Conservation (phyloP, 2,113 vertebrate species). For the Craseonycteris thonglongyai region DNA sequence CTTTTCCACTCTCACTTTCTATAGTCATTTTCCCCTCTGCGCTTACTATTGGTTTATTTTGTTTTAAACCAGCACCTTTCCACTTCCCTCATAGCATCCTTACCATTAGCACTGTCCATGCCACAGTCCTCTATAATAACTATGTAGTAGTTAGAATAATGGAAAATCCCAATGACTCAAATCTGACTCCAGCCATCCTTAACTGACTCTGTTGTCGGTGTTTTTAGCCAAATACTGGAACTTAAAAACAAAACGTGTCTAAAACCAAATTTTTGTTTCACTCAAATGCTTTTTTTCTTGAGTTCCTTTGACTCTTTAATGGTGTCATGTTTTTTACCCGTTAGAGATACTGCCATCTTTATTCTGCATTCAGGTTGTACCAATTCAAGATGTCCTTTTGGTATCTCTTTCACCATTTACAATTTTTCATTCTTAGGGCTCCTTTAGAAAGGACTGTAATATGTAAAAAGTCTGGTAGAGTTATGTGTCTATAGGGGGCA, state of each 20-base stretch:
- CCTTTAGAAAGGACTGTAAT: not conserved
- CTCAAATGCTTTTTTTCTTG: not conserved
- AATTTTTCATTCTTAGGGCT: not conserved
- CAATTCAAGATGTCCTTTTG: not conserved
- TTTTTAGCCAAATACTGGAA: not conserved
- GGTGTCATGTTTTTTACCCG: not conserved
- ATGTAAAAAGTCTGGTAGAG: not conserved
- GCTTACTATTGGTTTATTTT: not conserved
- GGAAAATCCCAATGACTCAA: not conserved
- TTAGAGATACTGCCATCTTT: not conserved
- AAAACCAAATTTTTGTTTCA: not conserved
- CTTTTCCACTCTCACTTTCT: not conserved
- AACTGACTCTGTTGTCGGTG: not conserved
- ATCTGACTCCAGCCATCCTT: not conserved
- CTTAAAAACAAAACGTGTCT: not conserved
- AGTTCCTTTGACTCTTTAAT: not conserved
- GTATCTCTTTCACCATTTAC: not conserved
- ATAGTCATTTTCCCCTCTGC: not conserved
- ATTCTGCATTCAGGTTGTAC: not conserved
- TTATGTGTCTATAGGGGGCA: not conserved
- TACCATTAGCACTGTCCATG: accelerated
- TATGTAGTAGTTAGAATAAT: not conserved
- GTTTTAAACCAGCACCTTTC: not conserved
- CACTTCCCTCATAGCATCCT: too few species aligned
- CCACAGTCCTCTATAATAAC: not conserved